These are phyloP conservation scores for Limonius californicus DNA, from an alignment of 1,140 invertebrate genomes.

Conservation along the genomic window DNA sequence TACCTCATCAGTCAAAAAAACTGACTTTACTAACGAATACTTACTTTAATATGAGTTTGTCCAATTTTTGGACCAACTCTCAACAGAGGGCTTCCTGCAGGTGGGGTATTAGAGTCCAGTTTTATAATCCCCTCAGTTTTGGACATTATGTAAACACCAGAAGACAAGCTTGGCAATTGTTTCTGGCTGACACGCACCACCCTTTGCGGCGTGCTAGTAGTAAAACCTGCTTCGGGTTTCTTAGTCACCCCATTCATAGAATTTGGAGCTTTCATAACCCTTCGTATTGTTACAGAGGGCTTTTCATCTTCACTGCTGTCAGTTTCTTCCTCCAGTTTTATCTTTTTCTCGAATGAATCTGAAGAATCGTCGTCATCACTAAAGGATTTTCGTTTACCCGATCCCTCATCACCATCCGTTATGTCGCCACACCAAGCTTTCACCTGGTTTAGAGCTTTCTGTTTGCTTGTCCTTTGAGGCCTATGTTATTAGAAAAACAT, in stretches of 20 bases:
- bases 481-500: constrained; percentile 48
- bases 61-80: constrained; percentile 46
- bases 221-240: constrained; percentile 38
- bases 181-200: constrained; percentile 71
- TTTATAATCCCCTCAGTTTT: constrained; percentile 68
- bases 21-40: too few relatives aligned
- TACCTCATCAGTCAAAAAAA: too few relatives aligned
- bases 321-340: constrained; percentile 49
- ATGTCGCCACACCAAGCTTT: constrained; percentile 74
- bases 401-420: constrained; percentile 56
- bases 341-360: constrained; percentile 50
- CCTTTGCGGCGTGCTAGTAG: constrained; percentile 60
- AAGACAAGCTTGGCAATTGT: constrained; percentile 64
- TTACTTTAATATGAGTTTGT: constrained; percentile 43
- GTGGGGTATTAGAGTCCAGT: constrained; percentile 51
- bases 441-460: constrained; percentile 77
- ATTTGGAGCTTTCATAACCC: constrained; percentile 15
- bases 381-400: constrained; percentile 30
- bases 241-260: constrained; percentile 25
- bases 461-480: constrained; percentile 72
- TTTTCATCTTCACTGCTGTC: constrained; percentile 39
- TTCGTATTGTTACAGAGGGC: constrained; percentile 17
- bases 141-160: constrained; percentile 70
- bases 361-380: constrained; percentile 49
- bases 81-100: constrained; percentile 40